A percentile compares a stretch with the other conserved stretches of the same genome.
phyloP scores from a whole-genome alignment of 2,797 vertebrate genomes.

The Lemur catta region DNA sequence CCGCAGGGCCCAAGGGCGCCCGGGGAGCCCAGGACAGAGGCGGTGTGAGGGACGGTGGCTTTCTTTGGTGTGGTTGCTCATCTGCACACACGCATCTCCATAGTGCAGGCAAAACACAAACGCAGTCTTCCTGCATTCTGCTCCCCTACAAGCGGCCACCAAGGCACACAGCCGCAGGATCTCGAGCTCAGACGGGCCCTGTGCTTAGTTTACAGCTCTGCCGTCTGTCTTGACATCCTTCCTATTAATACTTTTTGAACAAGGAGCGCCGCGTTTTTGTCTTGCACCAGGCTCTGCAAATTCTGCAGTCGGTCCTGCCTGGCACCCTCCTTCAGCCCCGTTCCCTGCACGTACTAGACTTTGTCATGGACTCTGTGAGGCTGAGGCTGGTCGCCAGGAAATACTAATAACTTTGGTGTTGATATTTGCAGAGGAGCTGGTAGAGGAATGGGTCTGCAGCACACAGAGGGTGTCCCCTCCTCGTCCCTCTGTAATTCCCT shows the following conservation, averaged over 20 bases:
- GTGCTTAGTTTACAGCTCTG: rapidly evolving
- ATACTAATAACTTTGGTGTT: too few relatives aligned
- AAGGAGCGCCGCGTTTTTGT: rapidly evolving
- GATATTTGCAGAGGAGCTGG: not conserved
- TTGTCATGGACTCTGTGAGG: not conserved
- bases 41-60: rapidly evolving
- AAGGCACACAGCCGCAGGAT: rapidly evolving
- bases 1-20: not conserved
- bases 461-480: rapidly evolving
- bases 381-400: not conserved
- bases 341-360: rapidly evolving
- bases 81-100: rapidly evolving
- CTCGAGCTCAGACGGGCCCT: rapidly evolving
- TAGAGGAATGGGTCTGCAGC: not conserved
- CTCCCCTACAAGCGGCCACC: rapidly evolving
- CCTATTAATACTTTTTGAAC: not conserved
- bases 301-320: rapidly evolving
- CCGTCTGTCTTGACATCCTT: not conserved
- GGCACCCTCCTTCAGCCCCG: rapidly evolving
- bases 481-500: rapidly evolving
- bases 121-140: rapidly evolving
- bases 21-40: rapidly evolving
- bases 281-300: rapidly evolving
- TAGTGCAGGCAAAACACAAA: rapidly evolving
- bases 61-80: not conserved